Conservation (phyloP, 2,797 vertebrate species). For the Pantherophis alleghaniensis region DNA sequence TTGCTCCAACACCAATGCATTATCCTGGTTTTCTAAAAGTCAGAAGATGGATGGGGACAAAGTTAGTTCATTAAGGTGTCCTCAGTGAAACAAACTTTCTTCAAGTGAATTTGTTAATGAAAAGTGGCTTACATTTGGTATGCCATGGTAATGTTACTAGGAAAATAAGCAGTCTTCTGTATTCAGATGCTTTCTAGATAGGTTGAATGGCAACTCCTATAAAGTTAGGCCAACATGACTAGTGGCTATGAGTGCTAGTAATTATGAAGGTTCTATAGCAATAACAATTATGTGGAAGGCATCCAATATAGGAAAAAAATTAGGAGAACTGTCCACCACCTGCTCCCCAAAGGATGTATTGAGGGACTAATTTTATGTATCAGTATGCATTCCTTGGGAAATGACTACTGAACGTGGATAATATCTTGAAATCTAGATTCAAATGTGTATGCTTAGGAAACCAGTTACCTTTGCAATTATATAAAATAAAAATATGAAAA, state of each 20-base stretch:
- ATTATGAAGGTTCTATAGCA: not conserved
- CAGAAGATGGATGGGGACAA: not conserved
- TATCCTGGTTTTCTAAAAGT: not conserved
- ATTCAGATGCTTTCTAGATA: not conserved
- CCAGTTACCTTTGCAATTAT: not conserved
- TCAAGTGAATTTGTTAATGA: not conserved
- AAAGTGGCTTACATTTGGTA: not conserved
- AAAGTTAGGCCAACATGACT: not conserved
- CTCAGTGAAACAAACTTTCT: not conserved
- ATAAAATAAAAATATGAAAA: not conserved
- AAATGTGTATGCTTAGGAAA: not conserved
- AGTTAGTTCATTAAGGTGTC: not conserved
- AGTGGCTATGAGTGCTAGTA: not conserved
- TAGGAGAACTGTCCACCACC: not conserved
- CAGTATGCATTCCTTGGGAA: not conserved
- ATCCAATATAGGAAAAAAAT: not conserved
- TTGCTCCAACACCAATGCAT: not conserved
- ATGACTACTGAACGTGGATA: not conserved
- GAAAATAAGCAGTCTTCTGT: not conserved
- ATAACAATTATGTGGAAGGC: not conserved
- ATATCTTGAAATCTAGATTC: not conserved
- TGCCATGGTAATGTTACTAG: not conserved
- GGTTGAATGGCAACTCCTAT: not conserved
- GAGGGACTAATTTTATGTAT: not conserved
- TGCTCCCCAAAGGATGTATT: not conserved